A percentile compares a stretch with the other conserved stretches of the same genome.
Conservation (phyloP, 1,140 invertebrate genomes). For the Venturia canescens region DNA sequence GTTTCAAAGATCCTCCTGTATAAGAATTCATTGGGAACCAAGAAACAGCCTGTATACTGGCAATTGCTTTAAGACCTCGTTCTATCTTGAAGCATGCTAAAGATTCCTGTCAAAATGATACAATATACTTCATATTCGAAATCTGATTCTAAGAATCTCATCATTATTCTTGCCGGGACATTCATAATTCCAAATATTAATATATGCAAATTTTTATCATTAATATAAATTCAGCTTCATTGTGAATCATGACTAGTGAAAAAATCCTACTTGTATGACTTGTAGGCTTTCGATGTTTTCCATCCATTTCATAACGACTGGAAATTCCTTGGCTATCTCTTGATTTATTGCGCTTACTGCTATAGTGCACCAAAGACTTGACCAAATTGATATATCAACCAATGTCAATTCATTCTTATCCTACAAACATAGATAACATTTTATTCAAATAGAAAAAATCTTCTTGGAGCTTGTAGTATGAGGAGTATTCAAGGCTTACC, state of each 20-base stretch:
- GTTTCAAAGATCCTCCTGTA: slow-evolving; percentile 66
- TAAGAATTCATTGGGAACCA: slow-evolving; percentile 72
- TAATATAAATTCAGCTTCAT: background rate
- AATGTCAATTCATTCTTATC: slow-evolving; percentile 73
- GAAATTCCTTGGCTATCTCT: slow-evolving; percentile 73
- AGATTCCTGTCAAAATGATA: slow-evolving; percentile 60
- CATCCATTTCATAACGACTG: slow-evolving; percentile 76
- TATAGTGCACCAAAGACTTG: slow-evolving; percentile 80
- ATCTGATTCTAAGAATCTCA: background rate
- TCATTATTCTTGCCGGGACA: no score
- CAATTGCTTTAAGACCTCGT: slow-evolving; percentile 65
- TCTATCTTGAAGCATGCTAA: slow-evolving; percentile 65
- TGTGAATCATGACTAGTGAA: background rate
- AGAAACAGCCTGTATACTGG: slow-evolving; percentile 63
- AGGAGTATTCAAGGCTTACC: slow-evolving; percentile 60
- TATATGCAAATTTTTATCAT: slow-evolving; percentile 30
- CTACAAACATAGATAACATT: slow-evolving; percentile 58
- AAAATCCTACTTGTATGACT: slow-evolving; percentile 75
- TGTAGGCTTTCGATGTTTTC: slow-evolving; percentile 75
- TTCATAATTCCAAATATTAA: slow-evolving; percentile 40
- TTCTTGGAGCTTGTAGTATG: slow-evolving; percentile 58
- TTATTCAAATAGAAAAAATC: slow-evolving; percentile 70
- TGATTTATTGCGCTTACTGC: slow-evolving; percentile 71
- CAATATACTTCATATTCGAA: background rate
- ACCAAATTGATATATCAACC: slow-evolving; percentile 82